A percentile compares a stretch with the other conserved stretches of the same genome.
Evolutionary conservation across 2,113 vertebrate species (phyloP).

Genomic region (Leptosomus discolor): DNA sequence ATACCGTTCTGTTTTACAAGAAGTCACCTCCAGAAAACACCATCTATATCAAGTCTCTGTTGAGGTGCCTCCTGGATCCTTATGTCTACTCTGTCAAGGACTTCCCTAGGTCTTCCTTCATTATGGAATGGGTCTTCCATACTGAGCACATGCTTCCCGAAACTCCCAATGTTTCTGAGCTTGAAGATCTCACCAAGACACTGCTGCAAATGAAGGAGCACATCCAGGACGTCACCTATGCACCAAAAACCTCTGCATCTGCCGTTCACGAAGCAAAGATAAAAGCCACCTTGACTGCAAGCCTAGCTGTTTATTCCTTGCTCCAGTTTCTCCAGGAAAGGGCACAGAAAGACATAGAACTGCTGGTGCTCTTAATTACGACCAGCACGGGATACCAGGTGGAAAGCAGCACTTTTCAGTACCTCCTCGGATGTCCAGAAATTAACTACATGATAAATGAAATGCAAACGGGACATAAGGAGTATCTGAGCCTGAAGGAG

Average conservation of each 20-base stretch:
- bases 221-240: not conserved
- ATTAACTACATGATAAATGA: conserved; percentile 41
- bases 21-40: not conserved
- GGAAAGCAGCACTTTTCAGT: conserved; percentile 19
- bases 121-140: conserved; percentile 57
- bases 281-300: conserved; percentile 7
- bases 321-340: conserved; percentile 7
- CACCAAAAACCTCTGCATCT: not conserved
- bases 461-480: not conserved
- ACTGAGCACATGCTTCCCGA: accelerated
- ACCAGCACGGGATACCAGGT: conserved; percentile 42
- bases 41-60: conserved; percentile 10
- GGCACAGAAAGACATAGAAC: conserved; percentile 16
- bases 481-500: conserved; percentile 53
- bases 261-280: not conserved
- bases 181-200: conserved; percentile 21
- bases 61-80: conserved; percentile 53
- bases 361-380: conserved; percentile 57
- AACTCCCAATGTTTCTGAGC: not conserved
- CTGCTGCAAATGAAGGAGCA: conserved; percentile 8
- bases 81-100: conserved; percentile 34
- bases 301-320: not conserved
- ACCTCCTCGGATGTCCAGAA: conserved; percentile 43
- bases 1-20: not conserved
- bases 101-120: conserved; percentile 31